Evolutionary conservation across 2,888 invertebrate species (phyloP).

Genomic region (Crioceris asparagi): DNA sequence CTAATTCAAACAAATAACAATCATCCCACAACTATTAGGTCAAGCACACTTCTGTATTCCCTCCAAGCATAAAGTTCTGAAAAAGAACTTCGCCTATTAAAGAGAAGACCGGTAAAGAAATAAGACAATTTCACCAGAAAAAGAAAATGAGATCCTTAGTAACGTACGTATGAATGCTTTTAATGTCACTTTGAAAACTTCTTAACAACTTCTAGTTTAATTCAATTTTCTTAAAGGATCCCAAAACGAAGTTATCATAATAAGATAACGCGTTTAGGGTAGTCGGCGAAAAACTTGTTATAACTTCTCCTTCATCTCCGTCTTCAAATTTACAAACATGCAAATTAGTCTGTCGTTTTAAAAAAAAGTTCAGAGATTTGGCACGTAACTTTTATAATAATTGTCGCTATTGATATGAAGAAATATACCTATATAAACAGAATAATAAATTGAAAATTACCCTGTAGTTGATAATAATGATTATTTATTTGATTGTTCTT

Average conservation of each 20-base stretch:
- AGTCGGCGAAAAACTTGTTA: constrained; percentile 24
- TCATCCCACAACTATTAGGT: too few relatives aligned
- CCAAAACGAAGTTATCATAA: constrained; percentile 29
- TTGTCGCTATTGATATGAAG: too few relatives aligned
- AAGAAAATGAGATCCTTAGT: constrained; percentile 13
- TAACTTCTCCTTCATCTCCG: constrained; percentile 24
- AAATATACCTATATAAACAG: too few relatives aligned
- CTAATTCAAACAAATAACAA: too few relatives aligned
- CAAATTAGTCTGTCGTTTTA: constrained; percentile 20
- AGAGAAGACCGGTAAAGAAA: background rate
- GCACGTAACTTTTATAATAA: too few relatives aligned
- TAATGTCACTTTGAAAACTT: constrained; percentile 26
- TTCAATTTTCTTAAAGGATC: constrained; percentile 28
- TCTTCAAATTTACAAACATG: constrained; percentile 19
- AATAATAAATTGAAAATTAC: too few relatives aligned
- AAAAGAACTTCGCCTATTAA: background rate
- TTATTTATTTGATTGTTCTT: too few relatives aligned
- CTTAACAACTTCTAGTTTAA: constrained; percentile 30
- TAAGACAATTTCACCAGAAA: constrained; percentile 6
- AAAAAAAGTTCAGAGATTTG: too few relatives aligned
- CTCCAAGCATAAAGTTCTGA: too few relatives aligned
- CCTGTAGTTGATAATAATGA: too few relatives aligned
- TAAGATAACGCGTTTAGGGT: constrained; percentile 27
- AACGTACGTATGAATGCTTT: constrained; percentile 23
- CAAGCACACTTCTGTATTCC: too few relatives aligned